These are phyloP conservation scores for Adrianichthys oophorus DNA, from an alignment of 2,797 vertebrate genomes.

Conservation along the genomic window DNA sequence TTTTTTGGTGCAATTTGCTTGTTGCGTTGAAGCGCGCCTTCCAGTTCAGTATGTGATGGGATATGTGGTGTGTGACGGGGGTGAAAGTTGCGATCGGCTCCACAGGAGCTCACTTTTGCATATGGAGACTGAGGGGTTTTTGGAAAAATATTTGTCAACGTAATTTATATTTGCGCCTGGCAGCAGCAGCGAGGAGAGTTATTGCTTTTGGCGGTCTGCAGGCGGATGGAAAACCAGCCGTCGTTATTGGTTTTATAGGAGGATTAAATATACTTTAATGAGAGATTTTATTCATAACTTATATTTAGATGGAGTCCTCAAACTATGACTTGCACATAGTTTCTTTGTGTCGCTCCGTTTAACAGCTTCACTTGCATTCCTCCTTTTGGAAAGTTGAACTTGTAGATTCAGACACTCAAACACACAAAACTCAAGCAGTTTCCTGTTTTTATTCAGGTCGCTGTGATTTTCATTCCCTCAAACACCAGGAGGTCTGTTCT, in stretches of 20 bases:
- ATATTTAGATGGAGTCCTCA: slow-evolving; percentile 62
- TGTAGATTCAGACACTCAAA: slow-evolving; percentile 31
- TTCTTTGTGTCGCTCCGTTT: slow-evolving; percentile 35
- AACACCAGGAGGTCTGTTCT: not conserved
- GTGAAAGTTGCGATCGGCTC: slow-evolving; percentile 38
- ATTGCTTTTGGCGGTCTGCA: slow-evolving; percentile 64
- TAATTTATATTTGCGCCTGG: slow-evolving; percentile 63
- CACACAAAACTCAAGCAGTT: slow-evolving; percentile 26
- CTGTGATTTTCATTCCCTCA: not conserved
- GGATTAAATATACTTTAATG: slow-evolving; percentile 68
- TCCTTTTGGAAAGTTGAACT: slow-evolving; percentile 42
- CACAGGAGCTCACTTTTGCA: slow-evolving; percentile 34
- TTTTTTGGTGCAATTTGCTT: slow-evolving; percentile 4
- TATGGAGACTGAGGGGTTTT: slow-evolving; percentile 53
- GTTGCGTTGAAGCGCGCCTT: slow-evolving; percentile 4
- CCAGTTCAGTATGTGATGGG: slow-evolving; percentile 6
- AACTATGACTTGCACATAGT: slow-evolving; percentile 52
- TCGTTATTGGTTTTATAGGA: slow-evolving; percentile 65
- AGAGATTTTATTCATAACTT: slow-evolving; percentile 71
- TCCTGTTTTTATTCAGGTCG: slow-evolving; percentile 42
- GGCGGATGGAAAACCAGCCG: slow-evolving; percentile 49
- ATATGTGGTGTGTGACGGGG: slow-evolving; percentile 19
- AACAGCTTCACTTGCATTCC: slow-evolving; percentile 22
- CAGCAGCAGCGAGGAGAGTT: slow-evolving; percentile 55
- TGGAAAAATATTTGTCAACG: slow-evolving; percentile 71